Conservation (phyloP, 2,888 invertebrate species). For the Lottia scabra region DNA sequence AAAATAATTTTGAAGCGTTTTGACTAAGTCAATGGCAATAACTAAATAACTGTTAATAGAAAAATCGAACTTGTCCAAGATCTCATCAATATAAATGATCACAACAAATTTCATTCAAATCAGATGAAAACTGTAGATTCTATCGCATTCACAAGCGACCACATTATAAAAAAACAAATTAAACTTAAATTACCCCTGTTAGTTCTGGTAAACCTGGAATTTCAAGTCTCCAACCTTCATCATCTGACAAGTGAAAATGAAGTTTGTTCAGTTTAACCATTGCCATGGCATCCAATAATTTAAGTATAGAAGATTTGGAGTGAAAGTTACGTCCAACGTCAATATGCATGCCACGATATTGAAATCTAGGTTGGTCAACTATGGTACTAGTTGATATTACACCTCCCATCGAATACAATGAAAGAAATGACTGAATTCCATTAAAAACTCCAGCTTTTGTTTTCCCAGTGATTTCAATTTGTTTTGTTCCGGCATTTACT, state of each 20-base stretch:
- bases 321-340: slow-evolving; percentile 59
- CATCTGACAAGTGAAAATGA: slow-evolving; percentile 65
- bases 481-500: slow-evolving; percentile 16
- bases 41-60: no score
- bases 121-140: no score
- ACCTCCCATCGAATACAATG: not conserved
- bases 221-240: slow-evolving; percentile 66
- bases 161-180: no score
- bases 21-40: no score
- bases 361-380: slow-evolving; percentile 40
- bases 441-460: slow-evolving; percentile 31
- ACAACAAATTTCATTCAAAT: no score
- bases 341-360: slow-evolving; percentile 49
- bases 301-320: slow-evolving; percentile 40
- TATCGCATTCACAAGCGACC: no score
- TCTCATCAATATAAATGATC: no score
- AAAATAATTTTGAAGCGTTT: no score
- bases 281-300: slow-evolving; percentile 57
- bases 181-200: slow-evolving; percentile 45
- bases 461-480: slow-evolving; percentile 32
- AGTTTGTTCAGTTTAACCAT: slow-evolving; percentile 65
- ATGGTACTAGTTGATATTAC: not conserved
- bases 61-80: no score
- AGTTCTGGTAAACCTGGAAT: slow-evolving; percentile 63
- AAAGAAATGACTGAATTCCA: slow-evolving; percentile 24